Percentiles rank a stretch among this genome's conserved stretches.
Evolutionary conservation across 2,113 vertebrate genomes (phyloP).

Genomic region (Pipa parva): DNA sequence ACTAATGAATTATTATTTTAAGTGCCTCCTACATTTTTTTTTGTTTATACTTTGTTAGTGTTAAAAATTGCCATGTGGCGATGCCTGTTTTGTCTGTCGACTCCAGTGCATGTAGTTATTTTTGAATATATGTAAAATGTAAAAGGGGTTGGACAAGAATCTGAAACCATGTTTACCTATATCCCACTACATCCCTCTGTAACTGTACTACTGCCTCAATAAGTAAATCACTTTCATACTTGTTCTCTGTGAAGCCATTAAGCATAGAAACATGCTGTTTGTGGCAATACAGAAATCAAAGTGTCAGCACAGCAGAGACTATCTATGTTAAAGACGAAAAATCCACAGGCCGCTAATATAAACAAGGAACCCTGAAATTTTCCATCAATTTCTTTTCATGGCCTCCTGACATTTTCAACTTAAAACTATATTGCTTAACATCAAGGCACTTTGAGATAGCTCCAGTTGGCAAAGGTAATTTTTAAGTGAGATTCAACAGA

Average conservation of each 20-base stretch:
- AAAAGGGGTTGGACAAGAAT: conserved; percentile 49
- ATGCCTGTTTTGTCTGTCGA: conserved; percentile 34
- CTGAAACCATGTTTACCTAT: conserved; percentile 59
- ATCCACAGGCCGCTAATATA: conserved; percentile 83
- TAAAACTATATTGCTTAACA: conserved; percentile 83
- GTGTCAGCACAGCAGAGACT: conserved; percentile 66
- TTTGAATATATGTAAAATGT: conserved; percentile 28
- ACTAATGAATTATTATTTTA: too few species aligned
- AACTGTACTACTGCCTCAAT: conserved; percentile 63
- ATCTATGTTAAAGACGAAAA: conserved; percentile 78
- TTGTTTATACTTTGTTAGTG: too few species aligned
- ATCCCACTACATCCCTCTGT: conserved; percentile 63
- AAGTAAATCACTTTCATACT: conserved; percentile 73
- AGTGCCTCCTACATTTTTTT: too few species aligned
- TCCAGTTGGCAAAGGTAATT: conserved; percentile 77
- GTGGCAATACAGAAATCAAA: conserved; percentile 80
- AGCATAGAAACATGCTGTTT: conserved; percentile 78
- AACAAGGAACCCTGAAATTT: conserved; percentile 80
- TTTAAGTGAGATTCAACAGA: conserved; percentile 74
- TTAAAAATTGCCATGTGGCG: too few species aligned
- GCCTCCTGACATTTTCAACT: conserved; percentile 84
- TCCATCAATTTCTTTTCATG: conserved; percentile 78
- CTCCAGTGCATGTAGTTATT: conserved; percentile 40
- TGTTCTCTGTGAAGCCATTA: conserved; percentile 79
- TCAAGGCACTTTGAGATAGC: conserved; percentile 76